These are phyloP conservation scores for Porites evermanni DNA, from an alignment of 92 coral and sea anemone genomes.

Conservation along the genomic window DNA sequence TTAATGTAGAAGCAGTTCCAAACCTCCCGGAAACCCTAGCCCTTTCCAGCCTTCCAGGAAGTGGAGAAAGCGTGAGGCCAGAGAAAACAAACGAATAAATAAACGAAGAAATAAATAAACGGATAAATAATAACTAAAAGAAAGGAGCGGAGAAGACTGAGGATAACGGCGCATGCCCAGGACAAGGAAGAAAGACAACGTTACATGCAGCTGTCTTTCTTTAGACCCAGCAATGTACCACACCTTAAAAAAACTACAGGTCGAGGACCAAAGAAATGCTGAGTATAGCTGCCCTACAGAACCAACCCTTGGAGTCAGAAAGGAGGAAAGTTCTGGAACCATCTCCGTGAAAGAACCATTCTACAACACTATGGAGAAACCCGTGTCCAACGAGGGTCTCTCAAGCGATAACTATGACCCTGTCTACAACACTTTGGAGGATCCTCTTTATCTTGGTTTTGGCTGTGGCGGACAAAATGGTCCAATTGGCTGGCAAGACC, in stretches of 20 bases:
- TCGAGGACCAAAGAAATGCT: neutral
- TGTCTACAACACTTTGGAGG: conserved; percentile 21
- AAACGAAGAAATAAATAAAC: no score
- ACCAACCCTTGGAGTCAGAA: neutral
- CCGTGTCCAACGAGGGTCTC: neutral
- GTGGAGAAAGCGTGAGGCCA: no score
- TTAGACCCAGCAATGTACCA: conserved; percentile 7
- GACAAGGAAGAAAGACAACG: neutral
- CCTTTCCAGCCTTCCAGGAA: no score
- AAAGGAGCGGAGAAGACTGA: no score
- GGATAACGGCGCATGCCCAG: no score
- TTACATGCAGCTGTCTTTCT: neutral
- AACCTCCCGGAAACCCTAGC: no score
- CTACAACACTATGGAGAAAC: conserved; percentile 20
- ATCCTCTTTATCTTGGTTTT: neutral
- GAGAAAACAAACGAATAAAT: no score
- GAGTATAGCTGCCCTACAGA: neutral
- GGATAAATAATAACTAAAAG: no score
- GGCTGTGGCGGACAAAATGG: neutral
- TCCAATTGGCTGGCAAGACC: neutral
- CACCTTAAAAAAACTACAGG: neutral
- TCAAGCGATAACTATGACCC: neutral
- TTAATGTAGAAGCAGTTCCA: no score
- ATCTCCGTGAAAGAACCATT: neutral
- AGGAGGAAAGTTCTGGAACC: neutral